phyloP scores from a whole-genome alignment of 2,797 vertebrate genomes.

The Hyperoplus lanceolatus region DNA sequence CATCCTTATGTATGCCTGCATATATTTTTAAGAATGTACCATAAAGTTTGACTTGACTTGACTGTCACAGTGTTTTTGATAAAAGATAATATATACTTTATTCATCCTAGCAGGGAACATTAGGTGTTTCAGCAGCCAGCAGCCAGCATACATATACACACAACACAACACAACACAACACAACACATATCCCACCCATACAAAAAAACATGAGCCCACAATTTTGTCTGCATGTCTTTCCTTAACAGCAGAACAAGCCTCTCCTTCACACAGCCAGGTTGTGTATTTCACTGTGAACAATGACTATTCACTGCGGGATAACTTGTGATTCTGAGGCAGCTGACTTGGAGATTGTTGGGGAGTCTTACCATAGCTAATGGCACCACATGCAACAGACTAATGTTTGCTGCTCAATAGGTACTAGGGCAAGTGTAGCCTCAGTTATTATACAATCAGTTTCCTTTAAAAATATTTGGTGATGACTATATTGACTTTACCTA shows the following conservation, averaged over 20 bases:
- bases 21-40: too few relatives aligned
- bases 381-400: background rate
- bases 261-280: background rate
- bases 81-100: too few relatives aligned
- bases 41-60: too few relatives aligned
- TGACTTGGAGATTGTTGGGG: conserved; percentile 60
- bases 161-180: too few relatives aligned
- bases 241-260: conserved; percentile 2
- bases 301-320: conserved; percentile 24
- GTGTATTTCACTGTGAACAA: conserved; percentile 42
- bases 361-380: conserved; percentile 2
- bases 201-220: too few relatives aligned
- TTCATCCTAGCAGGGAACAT: too few relatives aligned
- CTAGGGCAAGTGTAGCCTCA: background rate
- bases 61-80: background rate
- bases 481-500: background rate
- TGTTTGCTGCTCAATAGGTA: background rate
- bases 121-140: too few relatives aligned
- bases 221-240: too few relatives aligned
- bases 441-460: background rate
- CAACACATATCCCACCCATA: too few relatives aligned
- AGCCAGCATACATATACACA: too few relatives aligned
- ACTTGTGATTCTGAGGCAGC: conserved; percentile 66
- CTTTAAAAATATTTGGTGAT: too few relatives aligned
- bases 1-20: too few relatives aligned